These are phyloP conservation scores for Helarctos malayanus DNA, from an alignment of 2,797 vertebrate species.

Conservation along the genomic window DNA sequence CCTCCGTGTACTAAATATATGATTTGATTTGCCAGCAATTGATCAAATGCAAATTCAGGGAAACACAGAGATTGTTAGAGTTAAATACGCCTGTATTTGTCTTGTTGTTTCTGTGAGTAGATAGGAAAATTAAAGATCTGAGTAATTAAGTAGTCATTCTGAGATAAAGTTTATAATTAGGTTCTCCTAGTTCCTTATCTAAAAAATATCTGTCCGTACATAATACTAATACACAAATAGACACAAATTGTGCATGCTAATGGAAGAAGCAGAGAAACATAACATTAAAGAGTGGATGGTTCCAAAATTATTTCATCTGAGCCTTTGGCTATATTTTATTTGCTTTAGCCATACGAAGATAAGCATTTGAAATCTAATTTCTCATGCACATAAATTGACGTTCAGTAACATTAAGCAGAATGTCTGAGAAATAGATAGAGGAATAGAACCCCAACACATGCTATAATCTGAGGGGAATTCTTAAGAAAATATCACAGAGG, in stretches of 20 bases:
- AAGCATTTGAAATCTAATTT: conserved; percentile 29
- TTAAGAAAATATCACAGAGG: not conserved
- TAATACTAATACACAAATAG: conserved; percentile 7
- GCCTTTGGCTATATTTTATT: conserved; percentile 52
- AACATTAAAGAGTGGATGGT: not conserved
- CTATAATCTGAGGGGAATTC: not conserved
- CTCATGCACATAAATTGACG: not conserved
- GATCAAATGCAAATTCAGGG: conserved; percentile 63
- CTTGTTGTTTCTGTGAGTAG: conserved; percentile 37
- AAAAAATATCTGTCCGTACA: conserved; percentile 14
- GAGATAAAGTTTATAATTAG: conserved; percentile 59
- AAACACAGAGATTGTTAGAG: conserved; percentile 36
- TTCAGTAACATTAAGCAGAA: conserved; percentile 28
- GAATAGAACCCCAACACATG: not conserved
- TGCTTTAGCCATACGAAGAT: conserved; percentile 24
- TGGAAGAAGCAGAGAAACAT: conserved; percentile 20
- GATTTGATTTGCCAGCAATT: conserved; percentile 56
- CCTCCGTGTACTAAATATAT: conserved; percentile 62
- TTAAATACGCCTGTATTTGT: conserved; percentile 32
- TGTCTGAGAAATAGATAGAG: not conserved
- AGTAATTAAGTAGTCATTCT: conserved; percentile 64
- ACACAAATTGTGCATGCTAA: conserved; percentile 24
- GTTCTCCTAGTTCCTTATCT: not conserved
- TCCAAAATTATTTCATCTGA: conserved; percentile 52
- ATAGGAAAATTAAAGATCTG: conserved; percentile 49